Evolutionary conservation across 2,797 vertebrate genomes (phyloP).

Genomic region (Sebastes umbrosus): DNA sequence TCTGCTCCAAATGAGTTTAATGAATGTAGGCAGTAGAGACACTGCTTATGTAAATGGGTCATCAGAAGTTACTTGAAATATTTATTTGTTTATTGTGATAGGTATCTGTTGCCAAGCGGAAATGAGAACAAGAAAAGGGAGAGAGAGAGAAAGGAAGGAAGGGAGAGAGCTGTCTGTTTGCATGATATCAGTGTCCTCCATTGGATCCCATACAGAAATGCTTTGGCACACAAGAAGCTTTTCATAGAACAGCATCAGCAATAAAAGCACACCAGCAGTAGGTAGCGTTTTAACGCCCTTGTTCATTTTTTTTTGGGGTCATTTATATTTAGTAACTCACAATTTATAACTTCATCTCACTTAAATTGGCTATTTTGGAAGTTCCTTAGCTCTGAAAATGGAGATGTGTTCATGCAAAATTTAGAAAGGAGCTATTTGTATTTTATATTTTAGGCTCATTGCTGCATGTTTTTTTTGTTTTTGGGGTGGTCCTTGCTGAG

Average conservation of each 20-base stretch:
- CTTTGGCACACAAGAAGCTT: background rate
- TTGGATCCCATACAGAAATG: background rate
- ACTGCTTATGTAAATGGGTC: background rate
- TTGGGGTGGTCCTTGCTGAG: background rate
- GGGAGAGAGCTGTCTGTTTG: background rate
- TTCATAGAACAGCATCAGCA: no score
- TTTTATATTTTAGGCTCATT: background rate
- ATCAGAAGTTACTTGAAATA: background rate
- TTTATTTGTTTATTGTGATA: background rate
- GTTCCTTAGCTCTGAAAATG: background rate
- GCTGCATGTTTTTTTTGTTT: background rate
- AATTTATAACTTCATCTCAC: constrained; percentile 1
- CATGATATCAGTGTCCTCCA: background rate
- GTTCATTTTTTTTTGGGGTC: background rate
- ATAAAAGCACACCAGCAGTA: background rate
- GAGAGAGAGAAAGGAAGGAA: background rate
- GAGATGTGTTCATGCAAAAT: background rate
- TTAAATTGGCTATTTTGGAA: background rate
- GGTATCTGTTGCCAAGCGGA: background rate
- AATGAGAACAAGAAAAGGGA: background rate
- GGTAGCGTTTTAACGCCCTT: background rate
- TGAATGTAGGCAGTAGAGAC: background rate
- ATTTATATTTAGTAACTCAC: constrained; percentile 1
- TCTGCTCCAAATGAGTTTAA: background rate
- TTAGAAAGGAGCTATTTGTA: background rate